phyloP scores from a whole-genome alignment of 2,797 vertebrate genomes.

The Valencia hispanica region DNA sequence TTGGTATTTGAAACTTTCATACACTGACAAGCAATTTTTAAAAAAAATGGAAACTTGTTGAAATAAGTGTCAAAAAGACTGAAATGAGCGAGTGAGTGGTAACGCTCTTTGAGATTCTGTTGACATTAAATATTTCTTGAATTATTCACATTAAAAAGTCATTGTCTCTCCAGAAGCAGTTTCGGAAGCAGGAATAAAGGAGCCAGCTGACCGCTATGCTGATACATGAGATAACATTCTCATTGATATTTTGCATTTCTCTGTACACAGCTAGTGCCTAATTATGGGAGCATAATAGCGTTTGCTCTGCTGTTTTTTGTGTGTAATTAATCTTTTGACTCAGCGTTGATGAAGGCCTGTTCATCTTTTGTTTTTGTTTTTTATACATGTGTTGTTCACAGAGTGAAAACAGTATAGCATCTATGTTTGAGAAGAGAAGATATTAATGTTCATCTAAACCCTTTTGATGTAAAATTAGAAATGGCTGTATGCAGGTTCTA shows the following conservation, averaged over 20 bases:
- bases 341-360: slow-evolving; percentile 42
- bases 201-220: slow-evolving; percentile 41
- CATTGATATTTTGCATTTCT: slow-evolving; percentile 30
- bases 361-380: slow-evolving; percentile 32
- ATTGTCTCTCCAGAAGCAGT: slow-evolving; percentile 22
- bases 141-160: slow-evolving; percentile 27
- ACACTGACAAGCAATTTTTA: background rate
- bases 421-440: slow-evolving; percentile 6
- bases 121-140: slow-evolving; percentile 10
- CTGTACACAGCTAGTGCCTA: slow-evolving; percentile 49
- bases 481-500: background rate
- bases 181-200: slow-evolving; percentile 27
- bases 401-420: slow-evolving; percentile 11
- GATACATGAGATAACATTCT: slow-evolving; percentile 24
- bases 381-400: slow-evolving; percentile 17
- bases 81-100: slow-evolving; percentile 7
- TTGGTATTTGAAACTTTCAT: background rate
- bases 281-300: slow-evolving; percentile 54
- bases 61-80: background rate
- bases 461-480: background rate
- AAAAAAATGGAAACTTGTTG: background rate
- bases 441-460: background rate
- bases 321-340: slow-evolving; percentile 53
- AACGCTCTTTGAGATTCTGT: slow-evolving; percentile 9
- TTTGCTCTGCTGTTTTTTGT: slow-evolving; percentile 53